Percentiles rank a stretch among this genome's conserved stretches.
Conservation (phyloP, 1,140 invertebrate species). For the Ruditapes philippinarum region DNA sequence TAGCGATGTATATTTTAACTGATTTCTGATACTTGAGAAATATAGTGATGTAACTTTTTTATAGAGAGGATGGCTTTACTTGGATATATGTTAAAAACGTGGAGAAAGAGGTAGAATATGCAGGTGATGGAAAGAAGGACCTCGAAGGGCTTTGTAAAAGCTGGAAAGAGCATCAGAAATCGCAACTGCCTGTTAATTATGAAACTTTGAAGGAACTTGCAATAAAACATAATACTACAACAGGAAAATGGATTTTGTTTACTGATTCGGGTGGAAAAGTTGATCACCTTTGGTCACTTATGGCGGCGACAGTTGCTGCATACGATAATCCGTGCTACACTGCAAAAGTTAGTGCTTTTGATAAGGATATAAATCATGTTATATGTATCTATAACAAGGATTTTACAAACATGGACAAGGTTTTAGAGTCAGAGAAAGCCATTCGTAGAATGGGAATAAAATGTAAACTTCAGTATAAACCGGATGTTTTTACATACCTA, state of each 20-base stretch:
- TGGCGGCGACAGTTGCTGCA: constrained; percentile 22
- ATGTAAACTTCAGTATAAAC: constrained; percentile 55
- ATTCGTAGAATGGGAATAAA: constrained; percentile 62
- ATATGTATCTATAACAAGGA: constrained; percentile 64
- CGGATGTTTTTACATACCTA: constrained; percentile 65
- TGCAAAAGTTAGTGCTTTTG: constrained; percentile 45
- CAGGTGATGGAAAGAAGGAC: neutral
- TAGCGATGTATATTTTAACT: too few species aligned
- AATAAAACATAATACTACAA: neutral
- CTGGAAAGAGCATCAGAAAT: constrained; percentile 60
- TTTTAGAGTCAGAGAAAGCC: constrained; percentile 47
- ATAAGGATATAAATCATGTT: constrained; percentile 22
- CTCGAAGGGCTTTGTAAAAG: constrained; percentile 21
- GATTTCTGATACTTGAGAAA: too few species aligned
- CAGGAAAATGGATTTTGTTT: constrained; percentile 72
- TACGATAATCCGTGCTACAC: neutral
- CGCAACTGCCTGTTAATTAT: constrained; percentile 55
- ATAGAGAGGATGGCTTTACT: too few species aligned
- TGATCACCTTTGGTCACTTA: constrained; percentile 68
- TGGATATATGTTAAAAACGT: too few species aligned
- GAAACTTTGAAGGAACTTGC: constrained; percentile 63
- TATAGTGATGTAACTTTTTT: too few species aligned
- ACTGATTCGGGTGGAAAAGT: constrained; percentile 62
- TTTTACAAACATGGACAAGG: constrained; percentile 60
- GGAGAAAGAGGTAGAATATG: too few species aligned